Percentiles rank a stretch among this genome's conserved stretches.
These are phyloP conservation scores for Aethes cnicana DNA, from an alignment of 2,888 invertebrate species.

Conservation along the genomic window DNA sequence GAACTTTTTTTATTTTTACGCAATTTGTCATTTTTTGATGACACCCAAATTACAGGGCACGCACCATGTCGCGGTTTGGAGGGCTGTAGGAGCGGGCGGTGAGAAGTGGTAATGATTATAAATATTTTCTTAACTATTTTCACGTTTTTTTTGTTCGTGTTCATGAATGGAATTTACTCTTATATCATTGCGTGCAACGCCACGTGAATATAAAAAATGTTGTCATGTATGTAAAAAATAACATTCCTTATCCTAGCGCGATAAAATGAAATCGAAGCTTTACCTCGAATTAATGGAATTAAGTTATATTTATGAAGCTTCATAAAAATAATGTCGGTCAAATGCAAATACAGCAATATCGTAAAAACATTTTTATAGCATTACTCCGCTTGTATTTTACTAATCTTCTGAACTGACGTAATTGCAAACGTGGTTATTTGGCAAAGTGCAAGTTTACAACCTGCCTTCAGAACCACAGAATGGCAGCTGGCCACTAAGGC, in stretches of 20 bases:
- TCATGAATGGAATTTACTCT: too few relatives aligned
- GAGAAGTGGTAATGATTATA: background rate
- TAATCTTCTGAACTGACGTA: constrained; percentile 20
- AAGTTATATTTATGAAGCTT: constrained; percentile 16
- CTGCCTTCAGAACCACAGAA: constrained; percentile 19
- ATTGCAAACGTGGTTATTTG: constrained; percentile 19
- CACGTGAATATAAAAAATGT: background rate
- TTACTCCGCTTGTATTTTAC: constrained; percentile 13
- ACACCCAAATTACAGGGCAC: constrained; percentile 69
- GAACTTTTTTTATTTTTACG: constrained; percentile 62
- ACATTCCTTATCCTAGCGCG: too few relatives aligned
- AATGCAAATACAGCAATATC: constrained; percentile 22
- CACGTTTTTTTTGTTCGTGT: too few relatives aligned
- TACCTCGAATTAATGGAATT: constrained; percentile 5
- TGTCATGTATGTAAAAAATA: too few relatives aligned
- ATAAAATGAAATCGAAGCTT: too few relatives aligned
- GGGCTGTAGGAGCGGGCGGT: background rate
- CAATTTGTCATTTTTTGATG: constrained; percentile 79
- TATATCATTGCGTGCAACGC: too few relatives aligned
- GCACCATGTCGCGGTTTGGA: constrained; percentile 51
- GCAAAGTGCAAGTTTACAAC: constrained; percentile 13
- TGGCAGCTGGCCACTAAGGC: constrained; percentile 56
- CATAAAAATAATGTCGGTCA: constrained; percentile 13
- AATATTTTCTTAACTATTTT: background rate
- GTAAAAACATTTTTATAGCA: constrained; percentile 22